Evolutionary conservation across 2,797 vertebrate species (phyloP).

Genomic region (Mycteria americana): DNA sequence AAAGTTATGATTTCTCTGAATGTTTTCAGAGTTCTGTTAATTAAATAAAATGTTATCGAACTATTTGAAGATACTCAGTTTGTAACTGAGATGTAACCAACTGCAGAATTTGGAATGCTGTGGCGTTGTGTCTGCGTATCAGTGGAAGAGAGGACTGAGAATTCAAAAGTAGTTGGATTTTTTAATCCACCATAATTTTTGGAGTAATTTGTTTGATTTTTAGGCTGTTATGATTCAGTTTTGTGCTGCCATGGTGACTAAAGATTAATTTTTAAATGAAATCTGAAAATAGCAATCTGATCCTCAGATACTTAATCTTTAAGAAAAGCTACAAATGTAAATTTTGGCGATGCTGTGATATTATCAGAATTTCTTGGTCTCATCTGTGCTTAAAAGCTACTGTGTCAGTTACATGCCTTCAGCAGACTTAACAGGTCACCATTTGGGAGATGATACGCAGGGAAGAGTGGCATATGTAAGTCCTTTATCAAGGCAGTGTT

Average conservation of each 20-base stretch:
- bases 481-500: neutral
- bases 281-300: neutral
- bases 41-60: neutral
- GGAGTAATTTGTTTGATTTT: neutral
- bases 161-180: neutral
- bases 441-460: neutral
- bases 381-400: neutral
- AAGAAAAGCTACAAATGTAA: neutral
- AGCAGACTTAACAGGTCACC: neutral
- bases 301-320: neutral
- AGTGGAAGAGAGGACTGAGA: neutral
- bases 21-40: neutral
- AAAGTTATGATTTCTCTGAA: neutral
- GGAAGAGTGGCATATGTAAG: neutral
- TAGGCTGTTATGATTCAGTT: neutral
- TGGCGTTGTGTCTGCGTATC: neutral
- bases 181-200: neutral
- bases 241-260: neutral
- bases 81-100: neutral
- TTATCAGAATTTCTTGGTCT: neutral
- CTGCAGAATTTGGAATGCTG: neutral
- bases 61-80: neutral
- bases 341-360: neutral
- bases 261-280: neutral
- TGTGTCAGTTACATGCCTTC: neutral